Base-by-base conservation (phyloP, 1,140 invertebrate species). In the Ips typographus region DNA sequence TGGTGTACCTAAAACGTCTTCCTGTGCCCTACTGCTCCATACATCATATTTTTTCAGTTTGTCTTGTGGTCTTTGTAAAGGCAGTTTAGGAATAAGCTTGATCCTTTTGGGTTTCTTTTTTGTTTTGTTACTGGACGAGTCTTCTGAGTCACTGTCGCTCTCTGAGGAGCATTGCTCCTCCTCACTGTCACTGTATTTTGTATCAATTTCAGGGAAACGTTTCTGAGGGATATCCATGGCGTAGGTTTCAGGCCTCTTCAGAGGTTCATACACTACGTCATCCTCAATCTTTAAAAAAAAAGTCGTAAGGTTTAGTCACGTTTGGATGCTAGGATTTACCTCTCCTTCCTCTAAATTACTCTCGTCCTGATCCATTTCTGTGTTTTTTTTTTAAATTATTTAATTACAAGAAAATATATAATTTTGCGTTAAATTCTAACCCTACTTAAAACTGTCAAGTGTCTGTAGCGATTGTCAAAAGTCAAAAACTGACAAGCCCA, bases 21-120 rank as follows among this genome's bases (percentile, higher is more conserved):
- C 87, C 75, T 88, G 85, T 2, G 86, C 76, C 43, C 85, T 83
- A 1, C 81, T 83, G 64, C 85, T 84, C 87, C 87, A 88, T 65
- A 88, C 83, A 73, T 87, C 86, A 72, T 87, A 88, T 73, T 87
- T 88, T 39, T 87, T 82, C 1, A 59, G 40, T 60, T 44, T 71
- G 71, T 66, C 8, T 75, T 62, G 36, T 76, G 74, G 65, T 71
- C 74, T 65, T 22, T 37, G 2, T 71, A 59, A 7, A 71, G 58
- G 64, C 64, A 68, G 56, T 80, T 79, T 73, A 80, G 65, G 73
- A 77, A 82, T 83, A 36, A 80, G 60, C 80, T 82, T 76, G 73
- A 76, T 82, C 82, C 41, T 82, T 82, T 51, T 83, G 81, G 3
- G 68, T 70, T 68, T 76, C 65, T 76, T 71, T 38, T 1, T 65